Evolutionary conservation across 2,113 vertebrate genomes (phyloP), one percentile per base, ranked within the genome.

Genomic region (Peromyscus leucopus): DNA sequence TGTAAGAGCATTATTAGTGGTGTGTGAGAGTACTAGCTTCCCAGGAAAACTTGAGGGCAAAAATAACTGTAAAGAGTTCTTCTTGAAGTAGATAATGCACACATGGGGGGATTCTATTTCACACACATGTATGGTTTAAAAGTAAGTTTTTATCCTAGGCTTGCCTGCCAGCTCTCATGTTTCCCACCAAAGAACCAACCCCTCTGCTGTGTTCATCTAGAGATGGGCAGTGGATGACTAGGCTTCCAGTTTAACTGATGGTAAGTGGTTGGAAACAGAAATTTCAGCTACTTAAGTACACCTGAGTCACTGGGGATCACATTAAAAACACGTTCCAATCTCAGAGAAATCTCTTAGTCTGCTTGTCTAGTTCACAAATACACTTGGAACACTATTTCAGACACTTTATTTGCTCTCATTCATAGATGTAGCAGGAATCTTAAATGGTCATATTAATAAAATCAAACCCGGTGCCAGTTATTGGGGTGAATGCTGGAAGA

Each of bases 221-320:
- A n/a, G 31, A 91, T 61, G 93, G 17, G 39, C 17, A 65, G 24
- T 55, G 55, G 36, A 84, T 63, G 90, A 65, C n/a, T 55, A 17
- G 10, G 31, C 5, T 31, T 72, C n/a, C 15, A 79, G 80, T 8
- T 93, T 63, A 89, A 42, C 61, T 28, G 48, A 42, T 63, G 46
- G 24, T 2, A 79, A 84, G 11, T 94, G 65, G 92, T 39, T 94
- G 42, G 22, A 91, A 96, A 95, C 28, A 89, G n/a, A 26, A n/a
- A 75, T 51, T 67, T 74, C n/a, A 78, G 67, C 42, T 24, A n/a
- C 0, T 31, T 39, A 92, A 90, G 16, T 57, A 4, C 4, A 1
- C 63, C 51, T 67, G 24, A 91, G 11, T 95, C n/a, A 22, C 48
- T 46, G 78, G 5, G 4, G 57, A 63, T 78, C 9, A 48, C 46